These are phyloP conservation scores for Natrix natrix DNA, from an alignment of 2,797 vertebrate genomes.

Conservation along the genomic window DNA sequence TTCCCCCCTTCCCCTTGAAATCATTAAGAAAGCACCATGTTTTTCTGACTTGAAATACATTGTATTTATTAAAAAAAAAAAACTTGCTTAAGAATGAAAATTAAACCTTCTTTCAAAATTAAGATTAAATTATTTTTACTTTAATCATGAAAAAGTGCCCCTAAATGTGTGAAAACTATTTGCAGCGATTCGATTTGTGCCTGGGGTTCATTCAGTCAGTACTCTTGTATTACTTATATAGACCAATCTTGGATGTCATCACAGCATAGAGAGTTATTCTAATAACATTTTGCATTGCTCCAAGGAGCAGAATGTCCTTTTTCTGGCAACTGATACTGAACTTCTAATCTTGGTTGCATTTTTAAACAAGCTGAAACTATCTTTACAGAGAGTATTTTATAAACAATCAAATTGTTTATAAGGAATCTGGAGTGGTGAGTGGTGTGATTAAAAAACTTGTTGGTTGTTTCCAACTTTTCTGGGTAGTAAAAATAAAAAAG, in stretches of 20 bases:
- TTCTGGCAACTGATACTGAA: neutral
- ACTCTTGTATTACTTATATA: neutral
- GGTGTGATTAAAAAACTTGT: neutral
- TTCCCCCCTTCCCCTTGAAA: neutral
- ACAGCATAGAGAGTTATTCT: neutral
- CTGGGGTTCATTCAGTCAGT: neutral
- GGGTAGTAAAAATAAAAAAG: neutral
- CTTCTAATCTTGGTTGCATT: neutral
- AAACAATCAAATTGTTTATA: neutral
- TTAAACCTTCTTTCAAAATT: neutral
- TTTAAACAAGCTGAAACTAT: neutral
- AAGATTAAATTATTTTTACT: neutral
- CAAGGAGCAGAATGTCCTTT: neutral
- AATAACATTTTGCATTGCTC: neutral
- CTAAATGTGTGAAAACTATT: neutral
- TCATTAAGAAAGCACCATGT: neutral
- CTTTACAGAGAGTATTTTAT: neutral
- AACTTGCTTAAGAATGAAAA: neutral
- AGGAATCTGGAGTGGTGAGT: neutral
- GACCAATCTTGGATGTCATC: neutral
- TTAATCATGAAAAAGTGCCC: neutral
- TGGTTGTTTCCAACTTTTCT: neutral
- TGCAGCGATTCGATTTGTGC: neutral
- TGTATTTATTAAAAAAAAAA: neutral
- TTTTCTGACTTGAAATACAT: neutral